Base-by-base conservation (phyloP, 2,797 vertebrate species). In the Erethizon dorsatum region DNA sequence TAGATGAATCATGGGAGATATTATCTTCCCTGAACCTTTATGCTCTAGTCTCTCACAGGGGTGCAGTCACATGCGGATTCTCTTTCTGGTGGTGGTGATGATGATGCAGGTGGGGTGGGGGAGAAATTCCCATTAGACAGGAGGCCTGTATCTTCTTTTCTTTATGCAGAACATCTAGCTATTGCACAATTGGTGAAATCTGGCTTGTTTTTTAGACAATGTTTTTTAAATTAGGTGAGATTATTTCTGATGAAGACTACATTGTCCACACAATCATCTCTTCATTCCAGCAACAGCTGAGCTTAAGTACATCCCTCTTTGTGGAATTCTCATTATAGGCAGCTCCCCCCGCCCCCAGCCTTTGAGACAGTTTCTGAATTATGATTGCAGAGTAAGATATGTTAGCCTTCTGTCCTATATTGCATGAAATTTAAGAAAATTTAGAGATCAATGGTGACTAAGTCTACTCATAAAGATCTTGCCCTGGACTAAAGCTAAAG, bases 201-300 rank as follows among this genome's bases (percentile, higher is more conserved):
- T 94, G 59, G 37, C 47, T 92, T 88, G n/a, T 92, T 69, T 92
- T 82, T 95, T 82, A 91, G 57, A 84, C 83, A 97, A 83, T 97
- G 63, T 37, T 78, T 90, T 97, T 95, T 56, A 91, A 94, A 98
- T 96, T 92, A 95, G 24, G 47, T 95, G 41, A 92, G 78, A 92
- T 93, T 95, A 56, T 94, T 96, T 96, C 75, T 92, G 61, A 96
- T 95, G 91, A 96, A 83, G 93, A 67, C 67, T 89, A 65, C 67
- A 88, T 90, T 86, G 61, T 85, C 41, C 83, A 69, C 61, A 67
- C 75, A 96, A 88, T 91, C 77, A 56, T 79, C 33, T 69, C 69
- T 97, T 92, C 87, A 83, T 94, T 93, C 93, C 73, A 47, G 82
- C 57, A 86, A 52, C 47, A 92, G 67, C 79, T 96, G 85, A 96